These are phyloP conservation scores for Ibycter americanus DNA, from an alignment of 2,797 vertebrate genomes.

Conservation along the genomic window DNA sequence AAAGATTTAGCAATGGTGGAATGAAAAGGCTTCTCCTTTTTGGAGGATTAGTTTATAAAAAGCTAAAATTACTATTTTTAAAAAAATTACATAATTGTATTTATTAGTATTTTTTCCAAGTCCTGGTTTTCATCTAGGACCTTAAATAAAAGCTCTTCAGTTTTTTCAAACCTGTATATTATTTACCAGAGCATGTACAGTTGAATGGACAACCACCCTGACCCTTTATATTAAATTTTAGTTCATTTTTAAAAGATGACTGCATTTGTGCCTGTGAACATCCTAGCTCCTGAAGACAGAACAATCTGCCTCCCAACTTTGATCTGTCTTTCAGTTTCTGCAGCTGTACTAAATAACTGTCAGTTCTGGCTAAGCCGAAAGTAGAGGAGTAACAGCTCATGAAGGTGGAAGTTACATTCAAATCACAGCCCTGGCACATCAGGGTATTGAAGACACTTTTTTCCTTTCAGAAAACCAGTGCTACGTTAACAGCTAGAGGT, in stretches of 20 bases:
- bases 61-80: not conserved
- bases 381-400: not conserved
- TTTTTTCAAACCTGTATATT: not conserved
- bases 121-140: not conserved
- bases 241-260: not conserved
- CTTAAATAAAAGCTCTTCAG: not conserved
- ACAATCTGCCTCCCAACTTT: accelerated
- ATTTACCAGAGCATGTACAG: conserved; percentile 9
- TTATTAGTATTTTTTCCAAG: conserved; percentile 34
- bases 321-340: not conserved
- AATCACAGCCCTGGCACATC: not conserved
- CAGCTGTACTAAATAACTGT: not conserved
- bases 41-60: not conserved
- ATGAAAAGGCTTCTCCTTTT: conserved; percentile 61
- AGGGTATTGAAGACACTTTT: not conserved
- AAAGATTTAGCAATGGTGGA: conserved; percentile 92
- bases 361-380: not conserved
- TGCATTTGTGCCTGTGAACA: not conserved
- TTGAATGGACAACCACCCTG: not conserved
- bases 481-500: not conserved
- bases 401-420: not conserved
- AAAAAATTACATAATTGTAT: not conserved
- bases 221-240: conserved; percentile 48
- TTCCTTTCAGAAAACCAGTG: not conserved
- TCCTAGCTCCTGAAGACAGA: not conserved